A percentile compares a stretch with the other conserved stretches of the same genome.
These are phyloP conservation scores for Malurus melanocephalus DNA, from an alignment of 2,113 vertebrate genomes.

Conservation along the genomic window DNA sequence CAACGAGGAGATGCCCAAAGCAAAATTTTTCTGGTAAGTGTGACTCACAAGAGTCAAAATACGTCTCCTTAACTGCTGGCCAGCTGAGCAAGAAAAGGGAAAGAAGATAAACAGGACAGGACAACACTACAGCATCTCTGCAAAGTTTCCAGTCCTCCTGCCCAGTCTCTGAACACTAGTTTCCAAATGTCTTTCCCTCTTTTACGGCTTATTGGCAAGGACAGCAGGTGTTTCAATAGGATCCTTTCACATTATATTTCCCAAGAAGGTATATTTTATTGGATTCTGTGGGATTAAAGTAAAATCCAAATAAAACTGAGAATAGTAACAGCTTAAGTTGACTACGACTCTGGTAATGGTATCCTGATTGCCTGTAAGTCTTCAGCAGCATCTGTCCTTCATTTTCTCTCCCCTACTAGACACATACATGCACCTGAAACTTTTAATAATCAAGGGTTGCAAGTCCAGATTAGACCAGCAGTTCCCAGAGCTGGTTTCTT, in stretches of 20 bases:
- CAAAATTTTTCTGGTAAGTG: conserved; percentile 47
- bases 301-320: conserved; percentile 32
- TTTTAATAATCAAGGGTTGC: background rate
- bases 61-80: conserved; percentile 9
- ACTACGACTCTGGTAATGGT: background rate
- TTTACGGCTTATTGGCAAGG: conserved; percentile 25
- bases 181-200: conserved; percentile 43
- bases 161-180: conserved; percentile 37
- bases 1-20: conserved; percentile 37
- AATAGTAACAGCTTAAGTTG: background rate
- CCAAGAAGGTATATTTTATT: conserved; percentile 35
- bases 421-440: background rate
- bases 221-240: conserved; percentile 17
- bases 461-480: background rate
- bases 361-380: background rate
- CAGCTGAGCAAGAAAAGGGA: conserved; percentile 24
- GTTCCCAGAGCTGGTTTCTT: background rate
- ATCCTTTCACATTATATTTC: conserved; percentile 22
- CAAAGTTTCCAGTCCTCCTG: conserved; percentile 47
- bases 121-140: conserved; percentile 46
- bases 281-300: background rate
- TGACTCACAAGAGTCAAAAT: conserved; percentile 54
- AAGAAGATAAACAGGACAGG: conserved; percentile 47
- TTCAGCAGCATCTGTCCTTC: background rate
- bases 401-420: background rate